Base-by-base conservation (phyloP, 1,140 invertebrate genomes). In the Pissodes strobi region DNA sequence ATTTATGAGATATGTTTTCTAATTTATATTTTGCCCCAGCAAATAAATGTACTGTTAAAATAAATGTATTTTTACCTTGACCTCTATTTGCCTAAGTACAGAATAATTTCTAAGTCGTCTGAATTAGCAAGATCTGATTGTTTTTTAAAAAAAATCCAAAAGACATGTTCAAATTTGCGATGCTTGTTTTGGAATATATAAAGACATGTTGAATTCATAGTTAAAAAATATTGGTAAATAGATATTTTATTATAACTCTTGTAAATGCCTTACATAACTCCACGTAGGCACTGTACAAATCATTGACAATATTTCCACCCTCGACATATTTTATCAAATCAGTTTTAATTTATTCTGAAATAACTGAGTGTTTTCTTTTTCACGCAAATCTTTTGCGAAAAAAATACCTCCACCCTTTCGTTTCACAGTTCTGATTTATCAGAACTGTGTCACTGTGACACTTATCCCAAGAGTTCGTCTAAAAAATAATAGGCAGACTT, bases 61-160 rank as follows among this genome's bases (percentile, higher is more conserved):
- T 68, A 49, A 61, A 77, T 64, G 74, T 75, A 65, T 41, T 74
- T 67, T 74, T 74, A 23, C 71, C 64, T 55, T 76, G 72, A 3
- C 72, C 72, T 37, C 69, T 69, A 51, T 70, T 72, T 74, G 43
- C 76, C 75, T 12, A 69, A 72, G 52, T 73, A 75, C 46, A 74
- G 71, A 57, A 70, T 62, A 8, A 75, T 9, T 37, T 41, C n/a
- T 8, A 64, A 38, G 15, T 61, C 60, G 9, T 65, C 43, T 38
- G 13, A 12, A 41, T 58, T 13, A 21, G 10, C 10, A 15, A 12
- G 39, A 23, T 37, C 39, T 37, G 18, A 55, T 27, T 61, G 60
- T 9, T 56, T 12, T 27, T 69, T 17, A 60, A 72, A 46, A 67
- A 63, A 74, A n/a, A 41, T 55, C 64, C 78, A 78, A 6, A 68